Conservation (phyloP, 2,113 vertebrate genomes). For the Balaeniceps rex region DNA sequence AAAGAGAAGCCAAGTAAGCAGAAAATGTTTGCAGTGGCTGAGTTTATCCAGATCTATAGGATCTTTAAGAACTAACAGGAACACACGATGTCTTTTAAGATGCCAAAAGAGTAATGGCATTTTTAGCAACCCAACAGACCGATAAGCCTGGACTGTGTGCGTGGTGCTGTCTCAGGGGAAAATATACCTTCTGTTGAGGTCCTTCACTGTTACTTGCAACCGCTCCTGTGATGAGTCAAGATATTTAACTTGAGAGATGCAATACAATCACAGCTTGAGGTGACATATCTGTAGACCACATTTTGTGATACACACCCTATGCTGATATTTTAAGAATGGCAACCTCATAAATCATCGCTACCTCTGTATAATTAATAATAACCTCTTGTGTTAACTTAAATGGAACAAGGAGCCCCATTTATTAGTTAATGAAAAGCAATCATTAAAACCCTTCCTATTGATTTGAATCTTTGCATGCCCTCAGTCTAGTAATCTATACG, state of each 20-base stretch:
- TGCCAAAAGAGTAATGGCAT: background rate
- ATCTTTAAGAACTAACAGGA: background rate
- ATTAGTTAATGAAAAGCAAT: constrained; percentile 31
- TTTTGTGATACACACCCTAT: background rate
- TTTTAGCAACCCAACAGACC: background rate
- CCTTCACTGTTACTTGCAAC: background rate
- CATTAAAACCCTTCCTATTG: background rate
- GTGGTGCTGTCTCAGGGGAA: background rate
- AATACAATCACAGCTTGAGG: background rate
- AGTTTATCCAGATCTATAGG: background rate
- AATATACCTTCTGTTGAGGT: background rate
- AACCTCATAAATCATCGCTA: background rate
- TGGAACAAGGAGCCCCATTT: background rate
- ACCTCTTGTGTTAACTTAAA: background rate
- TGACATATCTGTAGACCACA: background rate
- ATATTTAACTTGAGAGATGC: background rate
- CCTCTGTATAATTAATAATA: background rate
- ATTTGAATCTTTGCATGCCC: background rate
- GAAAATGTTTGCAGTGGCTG: background rate
- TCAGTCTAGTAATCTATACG: background rate
- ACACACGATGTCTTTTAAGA: background rate
- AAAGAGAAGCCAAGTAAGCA: background rate
- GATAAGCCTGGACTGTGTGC: background rate
- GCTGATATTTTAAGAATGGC: background rate
- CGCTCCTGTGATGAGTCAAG: background rate